Base-by-base conservation (phyloP, 2,797 vertebrate species). In the Falco rusticolus region DNA sequence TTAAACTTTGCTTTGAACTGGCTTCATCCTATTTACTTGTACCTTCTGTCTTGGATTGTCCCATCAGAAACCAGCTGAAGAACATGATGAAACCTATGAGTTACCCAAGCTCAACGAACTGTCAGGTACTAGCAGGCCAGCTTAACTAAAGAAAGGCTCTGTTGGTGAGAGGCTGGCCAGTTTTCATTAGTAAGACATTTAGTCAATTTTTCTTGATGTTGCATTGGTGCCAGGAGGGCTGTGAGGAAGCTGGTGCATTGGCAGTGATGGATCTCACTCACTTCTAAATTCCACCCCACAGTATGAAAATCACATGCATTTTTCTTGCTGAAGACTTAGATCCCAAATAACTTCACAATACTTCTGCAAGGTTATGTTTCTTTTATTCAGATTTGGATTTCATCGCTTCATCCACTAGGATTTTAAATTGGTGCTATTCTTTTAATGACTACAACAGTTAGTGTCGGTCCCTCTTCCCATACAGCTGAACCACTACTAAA, bases 381-480 rank as follows among this genome's bases (percentile, higher is more conserved):
- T 91, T 98, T 97, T 97, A 97, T 97, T 97, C 54, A 39, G 79
- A 92, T 89, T 86, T 94, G 57, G 74, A 88, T 94, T 93, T 66
- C 48, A 94, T 37, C n/a, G 16, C 47, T 61, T 95, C 56, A 96
- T 54, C 76, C 29, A 41, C n/a, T 51, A 95, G 19, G 71, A 91
- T 1, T 89, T 37, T 10, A 37, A 37, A 37, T 37, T 37, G 91
- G 92, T 89, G 18, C 47, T 78, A 92, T 93, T 96, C 34, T 87
- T 94, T 96, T 84, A 93, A 54, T 91, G 71, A 94, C 88, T 92
- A 48, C 37, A 94, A 75, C 24, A 76, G 81, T 88, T 95, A 72
- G 53, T 75, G 59, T 90, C 2, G 5, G 77, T 92, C 69, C 94
- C 72, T 92, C 53, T 72, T 89, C 74, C 47, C 33, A 84, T 45